Evolutionary conservation across 2,888 invertebrate genomes (phyloP).

Genomic region (Drosophila phalerata): DNA sequence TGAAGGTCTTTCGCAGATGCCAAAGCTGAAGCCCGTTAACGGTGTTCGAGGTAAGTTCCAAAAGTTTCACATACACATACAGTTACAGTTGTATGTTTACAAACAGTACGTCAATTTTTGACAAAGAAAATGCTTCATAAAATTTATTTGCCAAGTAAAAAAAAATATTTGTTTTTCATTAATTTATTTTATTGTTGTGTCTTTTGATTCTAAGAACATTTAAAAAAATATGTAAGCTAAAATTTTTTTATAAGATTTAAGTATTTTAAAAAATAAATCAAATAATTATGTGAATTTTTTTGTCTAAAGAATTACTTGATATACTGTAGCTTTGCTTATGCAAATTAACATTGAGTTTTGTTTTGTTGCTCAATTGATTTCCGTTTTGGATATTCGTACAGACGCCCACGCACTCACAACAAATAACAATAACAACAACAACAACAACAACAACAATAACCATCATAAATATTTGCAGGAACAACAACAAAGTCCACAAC

Average conservation of each 20-base stretch:
- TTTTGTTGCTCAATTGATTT: slow-evolving; percentile 68
- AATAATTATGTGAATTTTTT: neutral
- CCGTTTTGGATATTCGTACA: slow-evolving; percentile 55
- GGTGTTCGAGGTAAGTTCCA: slow-evolving; percentile 81
- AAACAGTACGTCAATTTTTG: neutral
- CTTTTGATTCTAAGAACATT: no score
- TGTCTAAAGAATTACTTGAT: neutral
- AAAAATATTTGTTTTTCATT: no score
- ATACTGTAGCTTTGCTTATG: slow-evolving; percentile 21
- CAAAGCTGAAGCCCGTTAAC: slow-evolving; percentile 85
- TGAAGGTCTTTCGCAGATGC: slow-evolving; percentile 85
- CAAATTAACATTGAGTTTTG: slow-evolving; percentile 39
- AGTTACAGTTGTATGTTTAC: neutral
- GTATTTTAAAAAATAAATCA: neutral
- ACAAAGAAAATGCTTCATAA: neutral
- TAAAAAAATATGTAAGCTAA: neutral
- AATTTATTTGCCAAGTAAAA: no score
- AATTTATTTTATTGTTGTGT: no score
- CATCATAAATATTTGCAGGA: slow-evolving; percentile 59
- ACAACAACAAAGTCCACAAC: slow-evolving; percentile 79
- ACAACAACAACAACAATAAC: slow-evolving; percentile 76
- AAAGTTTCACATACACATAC: slow-evolving; percentile 31
- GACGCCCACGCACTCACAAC: slow-evolving; percentile 49
- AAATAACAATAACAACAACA: slow-evolving; percentile 72
- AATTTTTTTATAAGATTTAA: neutral